phyloP scores from a whole-genome alignment of 2,888 invertebrate species.

The Parapristionchus giblindavisi region DNA sequence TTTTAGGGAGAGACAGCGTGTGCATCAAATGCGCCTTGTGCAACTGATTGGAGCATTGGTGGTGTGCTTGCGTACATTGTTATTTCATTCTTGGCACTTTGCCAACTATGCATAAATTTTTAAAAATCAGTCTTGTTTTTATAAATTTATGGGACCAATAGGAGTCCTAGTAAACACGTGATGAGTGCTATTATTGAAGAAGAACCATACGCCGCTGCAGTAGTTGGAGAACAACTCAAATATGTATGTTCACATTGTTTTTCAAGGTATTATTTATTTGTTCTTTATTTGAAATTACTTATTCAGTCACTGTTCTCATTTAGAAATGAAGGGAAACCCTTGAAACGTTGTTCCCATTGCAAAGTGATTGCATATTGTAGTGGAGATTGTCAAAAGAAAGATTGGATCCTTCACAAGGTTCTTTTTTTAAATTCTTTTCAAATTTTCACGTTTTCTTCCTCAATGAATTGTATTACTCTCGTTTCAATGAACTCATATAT shows the following conservation, averaged over 20 bases:
- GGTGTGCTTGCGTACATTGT: too few species aligned
- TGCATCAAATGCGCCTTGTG: too few species aligned
- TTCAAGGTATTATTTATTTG: neutral
- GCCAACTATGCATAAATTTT: too few species aligned
- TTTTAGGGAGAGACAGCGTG: too few species aligned
- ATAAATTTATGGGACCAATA: too few species aligned
- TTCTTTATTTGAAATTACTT: neutral
- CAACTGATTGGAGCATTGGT: too few species aligned
- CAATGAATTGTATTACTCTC: neutral
- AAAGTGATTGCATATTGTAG: constrained; percentile 15
- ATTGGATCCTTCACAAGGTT: constrained; percentile 28
- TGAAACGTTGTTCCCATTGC: constrained; percentile 15
- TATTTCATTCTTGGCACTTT: too few species aligned
- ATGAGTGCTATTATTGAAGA: constrained; percentile 29
- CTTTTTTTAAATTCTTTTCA: neutral
- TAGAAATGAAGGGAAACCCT: constrained; percentile 1
- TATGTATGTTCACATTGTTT: constrained; percentile 29
- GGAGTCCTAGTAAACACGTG: too few species aligned
- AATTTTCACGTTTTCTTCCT: neutral
- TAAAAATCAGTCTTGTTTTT: too few species aligned
- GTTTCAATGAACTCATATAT: neutral
- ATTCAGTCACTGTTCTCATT: neutral
- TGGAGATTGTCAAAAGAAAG: neutral
- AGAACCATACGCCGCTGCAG: constrained; percentile 28
- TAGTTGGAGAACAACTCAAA: neutral